These are phyloP conservation scores for Potorous gilbertii DNA, from an alignment of 2,797 vertebrate species.

Conservation along the genomic window DNA sequence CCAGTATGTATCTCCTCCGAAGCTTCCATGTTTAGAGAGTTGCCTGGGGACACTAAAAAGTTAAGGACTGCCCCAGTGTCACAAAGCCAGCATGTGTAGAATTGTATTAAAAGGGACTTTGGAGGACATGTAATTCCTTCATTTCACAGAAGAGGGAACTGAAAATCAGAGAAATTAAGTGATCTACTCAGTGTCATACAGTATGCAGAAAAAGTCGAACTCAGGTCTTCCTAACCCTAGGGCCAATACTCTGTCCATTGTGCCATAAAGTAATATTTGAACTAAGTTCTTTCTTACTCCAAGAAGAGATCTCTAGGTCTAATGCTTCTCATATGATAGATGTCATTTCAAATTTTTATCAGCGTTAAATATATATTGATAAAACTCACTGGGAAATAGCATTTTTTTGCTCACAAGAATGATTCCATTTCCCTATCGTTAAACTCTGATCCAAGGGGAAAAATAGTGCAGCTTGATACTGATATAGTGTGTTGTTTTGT, in stretches of 20 bases:
- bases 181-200: not conserved
- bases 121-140: not conserved
- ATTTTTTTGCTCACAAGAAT: slow-evolving; percentile 25
- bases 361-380: slow-evolving; percentile 24
- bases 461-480: not conserved
- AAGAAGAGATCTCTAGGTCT: not conserved
- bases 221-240: not conserved
- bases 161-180: not conserved
- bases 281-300: not conserved
- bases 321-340: not conserved
- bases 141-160: not conserved
- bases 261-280: not conserved
- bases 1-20: not conserved
- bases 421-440: slow-evolving; percentile 17
- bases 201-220: not conserved
- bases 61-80: not conserved
- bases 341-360: slow-evolving; percentile 21
- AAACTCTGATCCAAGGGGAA: not conserved
- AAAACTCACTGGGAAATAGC: not conserved
- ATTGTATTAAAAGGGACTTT: not conserved
- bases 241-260: not conserved
- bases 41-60: not conserved
- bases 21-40: not conserved
- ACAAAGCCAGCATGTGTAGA: not conserved
- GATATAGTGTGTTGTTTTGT: not conserved